Conservation (phyloP, 2,113 vertebrate genomes). For the Festucalex cinctus region DNA sequence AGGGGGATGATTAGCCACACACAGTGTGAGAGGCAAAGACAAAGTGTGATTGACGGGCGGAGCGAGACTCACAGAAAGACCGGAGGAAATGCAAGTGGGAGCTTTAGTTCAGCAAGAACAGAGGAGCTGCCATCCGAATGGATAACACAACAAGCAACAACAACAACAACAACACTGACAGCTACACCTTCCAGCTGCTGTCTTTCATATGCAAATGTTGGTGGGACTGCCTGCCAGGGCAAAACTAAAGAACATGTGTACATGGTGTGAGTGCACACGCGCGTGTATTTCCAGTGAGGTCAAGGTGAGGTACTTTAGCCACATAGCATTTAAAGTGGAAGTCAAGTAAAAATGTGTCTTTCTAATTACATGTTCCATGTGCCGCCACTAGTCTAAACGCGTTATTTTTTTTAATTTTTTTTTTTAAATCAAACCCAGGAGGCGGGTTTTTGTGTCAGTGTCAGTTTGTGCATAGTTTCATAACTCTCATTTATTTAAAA, state of each 20-base stretch:
- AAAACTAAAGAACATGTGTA: slow-evolving; percentile 19
- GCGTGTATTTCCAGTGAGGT: slow-evolving; percentile 5
- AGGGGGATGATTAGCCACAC: slow-evolving; percentile 8
- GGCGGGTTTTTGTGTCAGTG: no score
- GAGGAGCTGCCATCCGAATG: slow-evolving; percentile 41
- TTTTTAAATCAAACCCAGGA: no score
- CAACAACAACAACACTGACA: slow-evolving; percentile 38
- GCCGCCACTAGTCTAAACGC: no score
- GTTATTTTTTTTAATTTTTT: no score
- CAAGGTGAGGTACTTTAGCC: background rate
- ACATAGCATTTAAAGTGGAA: slow-evolving; percentile 9
- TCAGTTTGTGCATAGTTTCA: no score
- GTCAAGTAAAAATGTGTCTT: no score
- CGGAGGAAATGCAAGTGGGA: slow-evolving; percentile 15
- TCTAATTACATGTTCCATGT: no score
- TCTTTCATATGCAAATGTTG: slow-evolving; percentile 71
- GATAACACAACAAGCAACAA: slow-evolving; percentile 45
- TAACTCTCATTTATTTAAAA: no score
- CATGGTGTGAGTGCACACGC: background rate
- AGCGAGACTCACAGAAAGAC: slow-evolving; percentile 16
- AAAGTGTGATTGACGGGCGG: slow-evolving; percentile 17
- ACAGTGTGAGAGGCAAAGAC: background rate
- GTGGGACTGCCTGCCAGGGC: slow-evolving; percentile 56
- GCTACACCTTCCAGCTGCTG: slow-evolving; percentile 59
- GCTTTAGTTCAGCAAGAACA: slow-evolving; percentile 25